Evolutionary conservation across 2,797 vertebrate genomes (phyloP).

Genomic region (Malurus splendens): DNA sequence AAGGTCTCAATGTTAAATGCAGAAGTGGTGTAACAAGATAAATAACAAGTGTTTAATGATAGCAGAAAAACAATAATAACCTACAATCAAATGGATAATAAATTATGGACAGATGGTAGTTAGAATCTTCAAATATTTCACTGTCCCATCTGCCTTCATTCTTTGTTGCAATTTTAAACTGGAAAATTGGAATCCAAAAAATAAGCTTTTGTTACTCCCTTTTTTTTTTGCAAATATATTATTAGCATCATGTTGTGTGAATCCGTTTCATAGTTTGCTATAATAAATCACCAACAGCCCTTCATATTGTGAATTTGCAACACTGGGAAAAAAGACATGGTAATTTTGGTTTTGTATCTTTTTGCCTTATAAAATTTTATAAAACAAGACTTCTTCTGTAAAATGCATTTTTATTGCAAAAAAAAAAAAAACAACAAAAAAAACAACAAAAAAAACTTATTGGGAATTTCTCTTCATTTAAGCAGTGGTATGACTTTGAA

Average conservation of each 20-base stretch:
- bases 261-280: background rate
- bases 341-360: background rate
- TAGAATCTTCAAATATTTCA: constrained; percentile 36
- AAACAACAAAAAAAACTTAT: background rate
- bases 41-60: constrained; percentile 29
- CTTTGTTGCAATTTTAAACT: background rate
- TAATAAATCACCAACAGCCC: background rate
- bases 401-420: background rate
- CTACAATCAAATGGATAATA: constrained; percentile 51
- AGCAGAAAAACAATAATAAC: constrained; percentile 10
- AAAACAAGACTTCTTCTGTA: background rate
- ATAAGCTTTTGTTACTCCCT: background rate
- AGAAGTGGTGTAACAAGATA: constrained; percentile 9
- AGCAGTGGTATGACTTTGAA: background rate
- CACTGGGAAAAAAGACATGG: background rate
- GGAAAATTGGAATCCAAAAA: background rate
- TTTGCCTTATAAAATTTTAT: background rate
- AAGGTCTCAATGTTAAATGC: constrained; percentile 40
- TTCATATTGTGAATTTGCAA: background rate
- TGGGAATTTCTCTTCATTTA: background rate
- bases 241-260: background rate
- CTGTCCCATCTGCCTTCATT: constrained; percentile 32
- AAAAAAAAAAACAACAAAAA: too few relatives aligned
- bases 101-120: constrained; percentile 52
- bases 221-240: background rate